phyloP scores from a whole-genome alignment of 1,140 invertebrate species.

The Pentalonia nigronervosa region DNA sequence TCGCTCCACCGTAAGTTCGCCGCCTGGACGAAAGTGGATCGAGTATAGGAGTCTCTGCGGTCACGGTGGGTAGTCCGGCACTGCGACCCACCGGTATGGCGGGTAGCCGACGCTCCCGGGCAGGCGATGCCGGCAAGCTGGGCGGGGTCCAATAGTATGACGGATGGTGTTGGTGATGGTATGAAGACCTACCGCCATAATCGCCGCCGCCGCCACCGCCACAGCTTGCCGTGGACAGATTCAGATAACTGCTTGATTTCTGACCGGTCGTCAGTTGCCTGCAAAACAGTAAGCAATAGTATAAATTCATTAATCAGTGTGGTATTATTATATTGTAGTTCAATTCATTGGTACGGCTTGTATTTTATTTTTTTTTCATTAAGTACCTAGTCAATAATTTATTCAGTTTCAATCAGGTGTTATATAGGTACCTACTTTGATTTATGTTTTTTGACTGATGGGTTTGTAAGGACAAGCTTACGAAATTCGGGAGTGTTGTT shows the following conservation, averaged over 20 bases:
- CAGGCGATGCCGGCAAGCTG: conserved; percentile 45
- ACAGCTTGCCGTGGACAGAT: background rate
- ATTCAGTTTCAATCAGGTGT: background rate
- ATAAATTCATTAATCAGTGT: background rate
- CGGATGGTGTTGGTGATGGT: background rate
- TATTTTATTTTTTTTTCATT: background rate
- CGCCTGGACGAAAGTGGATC: conserved; percentile 2
- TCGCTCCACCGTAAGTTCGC: background rate
- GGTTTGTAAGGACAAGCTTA: background rate
- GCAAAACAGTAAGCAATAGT: background rate
- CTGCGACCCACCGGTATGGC: background rate
- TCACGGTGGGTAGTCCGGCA: background rate
- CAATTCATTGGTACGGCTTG: background rate
- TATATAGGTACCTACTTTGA: background rate
- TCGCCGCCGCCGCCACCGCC: background rate
- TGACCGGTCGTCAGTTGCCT: background rate
- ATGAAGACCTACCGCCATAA: background rate
- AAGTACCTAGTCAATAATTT: too few species aligned
- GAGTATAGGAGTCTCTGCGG: conserved; percentile 36
- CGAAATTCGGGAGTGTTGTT: background rate
- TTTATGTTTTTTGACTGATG: background rate
- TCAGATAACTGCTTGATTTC: conserved; percentile 38
- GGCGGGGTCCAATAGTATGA: conserved; percentile 40
- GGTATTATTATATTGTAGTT: background rate
- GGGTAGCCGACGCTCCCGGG: background rate